A percentile compares a stretch with the other conserved stretches of the same genome.
phyloP scores from a whole-genome alignment of 2,888 invertebrate genomes.

The Zaprionus lineosus region DNA sequence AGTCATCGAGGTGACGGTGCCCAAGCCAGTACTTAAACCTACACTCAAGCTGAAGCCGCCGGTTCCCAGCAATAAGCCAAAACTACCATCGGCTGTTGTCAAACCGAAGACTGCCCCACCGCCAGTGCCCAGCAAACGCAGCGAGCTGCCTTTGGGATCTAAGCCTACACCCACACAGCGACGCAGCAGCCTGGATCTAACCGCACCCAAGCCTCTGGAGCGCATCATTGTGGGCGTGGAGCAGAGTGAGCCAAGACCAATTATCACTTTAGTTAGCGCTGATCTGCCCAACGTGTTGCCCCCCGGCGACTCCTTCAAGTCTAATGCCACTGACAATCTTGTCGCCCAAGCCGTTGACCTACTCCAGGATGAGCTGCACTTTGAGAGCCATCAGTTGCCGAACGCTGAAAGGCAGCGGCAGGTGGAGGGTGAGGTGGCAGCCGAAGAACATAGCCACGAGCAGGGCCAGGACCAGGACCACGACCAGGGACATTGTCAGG shows the following conservation, averaged over 20 bases:
- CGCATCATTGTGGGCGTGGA: constrained; percentile 82
- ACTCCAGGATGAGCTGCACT: constrained; percentile 61
- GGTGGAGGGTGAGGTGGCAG: constrained; percentile 27
- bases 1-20: constrained; percentile 20
- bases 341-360: constrained; percentile 49
- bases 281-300: constrained; percentile 61
- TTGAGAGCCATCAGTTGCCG: constrained; percentile 78
- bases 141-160: constrained; percentile 33
- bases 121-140: constrained; percentile 74
- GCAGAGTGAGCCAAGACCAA: constrained; percentile 40
- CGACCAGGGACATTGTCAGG: too few species aligned
- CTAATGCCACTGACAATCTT: constrained; percentile 17
- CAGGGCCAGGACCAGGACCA: too few species aligned
- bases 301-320: background rate
- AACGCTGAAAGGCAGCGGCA: constrained; percentile 48
- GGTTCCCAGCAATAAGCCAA: constrained; percentile 60
- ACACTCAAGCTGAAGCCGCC: constrained; percentile 54
- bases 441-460: background rate
- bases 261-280: constrained; percentile 72
- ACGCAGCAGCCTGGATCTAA: constrained; percentile 54
- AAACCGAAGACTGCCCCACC: constrained; percentile 66
- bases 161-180: constrained; percentile 69
- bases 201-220: constrained; percentile 73
- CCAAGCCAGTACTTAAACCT: constrained; percentile 4
- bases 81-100: constrained; percentile 28